These are phyloP conservation scores for Chaitophorus viminalis DNA, from an alignment of 2,888 invertebrate genomes.

Conservation along the genomic window DNA sequence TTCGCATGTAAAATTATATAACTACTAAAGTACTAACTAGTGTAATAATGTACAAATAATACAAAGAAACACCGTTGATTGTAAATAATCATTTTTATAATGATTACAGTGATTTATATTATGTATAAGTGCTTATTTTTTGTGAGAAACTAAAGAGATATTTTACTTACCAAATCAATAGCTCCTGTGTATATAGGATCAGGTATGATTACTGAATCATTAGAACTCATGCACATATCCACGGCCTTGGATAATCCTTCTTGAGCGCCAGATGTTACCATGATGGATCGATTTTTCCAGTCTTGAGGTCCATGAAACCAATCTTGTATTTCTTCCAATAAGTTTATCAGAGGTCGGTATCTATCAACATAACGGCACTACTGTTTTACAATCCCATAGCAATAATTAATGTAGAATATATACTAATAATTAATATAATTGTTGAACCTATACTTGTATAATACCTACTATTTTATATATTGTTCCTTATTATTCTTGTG, in stretches of 20 bases:
- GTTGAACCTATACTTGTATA: background rate
- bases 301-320: slow-evolving; percentile 76
- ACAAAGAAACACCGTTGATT: no score
- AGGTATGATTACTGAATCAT: slow-evolving; percentile 77
- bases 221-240: slow-evolving; percentile 77
- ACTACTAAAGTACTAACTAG: no score
- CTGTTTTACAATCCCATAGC: no score
- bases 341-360: slow-evolving; percentile 72
- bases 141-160: no score
- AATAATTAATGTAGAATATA: no score
- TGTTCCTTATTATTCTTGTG: background rate
- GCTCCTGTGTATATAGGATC: slow-evolving; percentile 79
- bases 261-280: slow-evolving; percentile 80
- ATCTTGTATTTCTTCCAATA: slow-evolving; percentile 74
- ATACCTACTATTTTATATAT: background rate
- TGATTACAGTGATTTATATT: no score
- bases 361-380: slow-evolving; percentile 66
- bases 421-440: background rate
- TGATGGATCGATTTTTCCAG: slow-evolving; percentile 69
- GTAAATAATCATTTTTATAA: background rate
- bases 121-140: no score
- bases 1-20: no score
- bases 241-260: slow-evolving; percentile 81
- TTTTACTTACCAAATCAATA: slow-evolving; percentile 72
- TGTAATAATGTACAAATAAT: no score